phyloP scores from a whole-genome alignment of 1,140 invertebrate species.

The Drosophila santomea region DNA sequence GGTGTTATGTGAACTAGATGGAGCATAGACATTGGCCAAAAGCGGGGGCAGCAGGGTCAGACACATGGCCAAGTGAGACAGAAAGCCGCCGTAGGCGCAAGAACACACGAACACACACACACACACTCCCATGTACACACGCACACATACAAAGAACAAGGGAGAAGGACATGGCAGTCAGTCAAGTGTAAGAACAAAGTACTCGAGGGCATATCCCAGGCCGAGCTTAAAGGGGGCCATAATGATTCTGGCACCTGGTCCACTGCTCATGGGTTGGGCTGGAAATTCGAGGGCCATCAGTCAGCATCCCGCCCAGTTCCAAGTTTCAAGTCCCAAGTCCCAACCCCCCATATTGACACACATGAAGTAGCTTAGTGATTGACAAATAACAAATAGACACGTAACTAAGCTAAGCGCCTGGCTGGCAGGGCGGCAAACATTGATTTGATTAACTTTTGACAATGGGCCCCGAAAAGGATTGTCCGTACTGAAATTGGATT shows the following conservation, averaged over 20 bases:
- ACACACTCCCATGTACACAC: constrained; percentile 18
- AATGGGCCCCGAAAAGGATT: constrained; percentile 39
- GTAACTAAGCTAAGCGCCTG: constrained; percentile 61
- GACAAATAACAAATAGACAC: constrained; percentile 79
- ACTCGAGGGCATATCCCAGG: constrained; percentile 44
- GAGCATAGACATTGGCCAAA: constrained; percentile 26
- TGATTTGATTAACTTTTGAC: constrained; percentile 80
- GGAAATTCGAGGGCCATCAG: background rate
- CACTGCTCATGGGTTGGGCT: background rate
- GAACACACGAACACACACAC: constrained; percentile 23
- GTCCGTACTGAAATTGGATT: constrained; percentile 31
- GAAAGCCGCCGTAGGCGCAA: constrained; percentile 33
- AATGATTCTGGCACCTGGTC: constrained; percentile 41
- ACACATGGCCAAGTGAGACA: constrained; percentile 27
- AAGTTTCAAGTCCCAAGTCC: background rate
- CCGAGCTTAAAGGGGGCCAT: constrained; percentile 26
- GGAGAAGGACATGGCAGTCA: constrained; percentile 45
- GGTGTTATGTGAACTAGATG: constrained; percentile 72
- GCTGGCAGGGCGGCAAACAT: constrained; percentile 60
- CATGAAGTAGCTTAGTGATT: constrained; percentile 78
- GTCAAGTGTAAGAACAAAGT: constrained; percentile 78
- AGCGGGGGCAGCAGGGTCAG: background rate
- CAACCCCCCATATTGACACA: constrained; percentile 51
- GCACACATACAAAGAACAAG: constrained; percentile 15
- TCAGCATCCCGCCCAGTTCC: background rate